Evolutionary conservation across 2,113 vertebrate genomes (phyloP), one percentile per base, ranked within the genome.

Genomic region (Crotophaga sulcirostris): DNA sequence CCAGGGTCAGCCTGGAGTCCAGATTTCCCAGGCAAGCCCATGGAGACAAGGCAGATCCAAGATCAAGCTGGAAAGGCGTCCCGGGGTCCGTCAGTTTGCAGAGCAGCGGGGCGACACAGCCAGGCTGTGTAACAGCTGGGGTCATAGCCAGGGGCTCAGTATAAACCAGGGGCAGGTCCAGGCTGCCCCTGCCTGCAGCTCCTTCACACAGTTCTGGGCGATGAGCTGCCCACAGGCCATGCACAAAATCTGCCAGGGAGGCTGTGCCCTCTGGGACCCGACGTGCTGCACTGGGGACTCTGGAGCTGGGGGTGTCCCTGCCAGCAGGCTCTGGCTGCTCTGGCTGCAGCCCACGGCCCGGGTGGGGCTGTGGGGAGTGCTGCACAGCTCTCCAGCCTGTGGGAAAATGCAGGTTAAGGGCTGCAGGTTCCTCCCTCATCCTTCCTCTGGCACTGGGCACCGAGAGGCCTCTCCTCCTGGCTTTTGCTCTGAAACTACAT

Each of bases 261-360:
- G n/a, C 18, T 64, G 21, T 51, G 33, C 36, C 31, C 33, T 59
- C 26, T 63, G 19, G 15, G 44, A 11, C 33, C 24, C 13, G 55
- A 55, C 1, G 2, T 1, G 1, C 54, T 45, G 10, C 1, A 1
- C 18, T 0, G 1, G 34, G n/a, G 16, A 44, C 45, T 64, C 31
- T 25, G 38, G 49, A 76, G 34, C 31, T 1, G 0, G 24, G 4
- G 12, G 13, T 0, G 0, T 55, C 7, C 19, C 19, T 8, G 42
- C 10, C 26, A 49, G 55, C 60, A 64, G 29, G 33, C 26, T 33
- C 28, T 42, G 26, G 13, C 7, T 26, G 31, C 17, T 26, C 24
- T 55, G 54, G 42, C 63, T 33, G 25, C n/a, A 33, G 44, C 63
- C 29, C 33, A 24, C 56, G 2, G 4, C 19, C 19, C 12, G 16